Percentiles rank a stretch among this genome's conserved stretches.
Conservation (phyloP, 37 sponge, comb jelly and placozoan genomes). For the Beroe ovata region DNA sequence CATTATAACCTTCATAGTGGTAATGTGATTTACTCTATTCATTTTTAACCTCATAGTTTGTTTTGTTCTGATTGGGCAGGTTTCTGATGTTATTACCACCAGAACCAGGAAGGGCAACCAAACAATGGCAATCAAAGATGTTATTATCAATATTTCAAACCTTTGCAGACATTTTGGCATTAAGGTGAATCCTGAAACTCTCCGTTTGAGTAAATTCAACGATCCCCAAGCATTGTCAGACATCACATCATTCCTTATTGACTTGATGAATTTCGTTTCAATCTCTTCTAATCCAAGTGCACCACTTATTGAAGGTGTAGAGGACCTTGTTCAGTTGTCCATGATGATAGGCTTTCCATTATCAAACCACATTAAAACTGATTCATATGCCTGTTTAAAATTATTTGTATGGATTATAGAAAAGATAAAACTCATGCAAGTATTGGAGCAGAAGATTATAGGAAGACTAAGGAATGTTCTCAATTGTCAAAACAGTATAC, state of each 20-base stretch:
- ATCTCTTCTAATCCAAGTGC: background rate
- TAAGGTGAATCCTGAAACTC: constrained; percentile 16
- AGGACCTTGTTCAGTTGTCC: background rate
- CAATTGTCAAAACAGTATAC: background rate
- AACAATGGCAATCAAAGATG: constrained; percentile 60
- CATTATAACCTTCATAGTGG: no score
- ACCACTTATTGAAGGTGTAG: background rate
- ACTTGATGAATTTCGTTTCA: constrained; percentile 9
- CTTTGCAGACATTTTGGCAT: background rate
- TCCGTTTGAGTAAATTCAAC: constrained; percentile 25
- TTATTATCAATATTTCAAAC: background rate
- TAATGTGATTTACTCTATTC: no score
- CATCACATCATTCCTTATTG: background rate
- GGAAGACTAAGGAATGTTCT: background rate
- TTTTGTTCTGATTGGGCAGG: no score
- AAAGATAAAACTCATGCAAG: background rate
- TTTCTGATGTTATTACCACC: no score
- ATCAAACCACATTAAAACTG: background rate
- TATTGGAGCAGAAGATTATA: constrained; percentile 4
- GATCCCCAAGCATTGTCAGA: constrained; percentile 7
- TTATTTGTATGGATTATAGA: background rate
- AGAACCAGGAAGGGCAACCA: no score
- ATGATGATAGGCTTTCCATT: constrained; percentile 14
- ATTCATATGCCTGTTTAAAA: constrained; percentile 37
- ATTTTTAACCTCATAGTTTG: no score